These are phyloP conservation scores for Meloe dianella DNA, from an alignment of 2,888 invertebrate species.

Conservation along the genomic window DNA sequence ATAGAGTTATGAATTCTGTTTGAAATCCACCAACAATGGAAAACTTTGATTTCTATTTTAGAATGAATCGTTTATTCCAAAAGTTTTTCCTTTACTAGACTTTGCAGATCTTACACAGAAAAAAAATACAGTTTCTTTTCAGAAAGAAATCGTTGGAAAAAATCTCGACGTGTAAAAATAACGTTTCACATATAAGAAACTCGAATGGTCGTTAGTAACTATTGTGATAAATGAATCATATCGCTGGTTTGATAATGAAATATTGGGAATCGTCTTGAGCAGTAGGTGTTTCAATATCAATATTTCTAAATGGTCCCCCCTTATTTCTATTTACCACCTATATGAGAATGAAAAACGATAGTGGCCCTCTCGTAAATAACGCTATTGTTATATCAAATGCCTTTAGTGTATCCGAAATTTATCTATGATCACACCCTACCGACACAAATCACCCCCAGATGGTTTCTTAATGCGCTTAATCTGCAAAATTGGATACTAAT, in stretches of 20 bases:
- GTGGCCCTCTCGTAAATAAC: neutral
- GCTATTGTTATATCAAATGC: neutral
- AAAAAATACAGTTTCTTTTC: too few relatives aligned
- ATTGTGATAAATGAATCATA: conserved; percentile 12
- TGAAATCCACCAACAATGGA: conserved; percentile 18
- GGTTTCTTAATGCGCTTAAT: neutral
- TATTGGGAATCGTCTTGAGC: conserved; percentile 29
- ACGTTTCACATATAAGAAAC: neutral
- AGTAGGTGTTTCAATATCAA: conserved; percentile 25
- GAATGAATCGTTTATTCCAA: conserved; percentile 29
- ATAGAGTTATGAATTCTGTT: conserved; percentile 7
- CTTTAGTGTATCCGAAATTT: neutral
- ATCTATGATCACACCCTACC: neutral
- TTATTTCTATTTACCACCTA: conserved; percentile 20
- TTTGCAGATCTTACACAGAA: neutral
- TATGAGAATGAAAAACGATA: neutral
- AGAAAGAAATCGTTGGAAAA: neutral
- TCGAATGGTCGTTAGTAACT: neutral
- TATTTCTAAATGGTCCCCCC: conserved; percentile 21
- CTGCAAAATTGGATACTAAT: neutral
- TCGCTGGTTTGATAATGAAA: conserved; percentile 31
- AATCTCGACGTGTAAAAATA: neutral
- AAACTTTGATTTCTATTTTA: conserved; percentile 32
- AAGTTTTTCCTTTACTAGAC: conserved; percentile 2
- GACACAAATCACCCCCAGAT: neutral